Evolutionary conservation across 2,888 invertebrate species (phyloP), one percentile per base, ranked within the genome.

Genomic region (Neocrepidodera transversa): DNA sequence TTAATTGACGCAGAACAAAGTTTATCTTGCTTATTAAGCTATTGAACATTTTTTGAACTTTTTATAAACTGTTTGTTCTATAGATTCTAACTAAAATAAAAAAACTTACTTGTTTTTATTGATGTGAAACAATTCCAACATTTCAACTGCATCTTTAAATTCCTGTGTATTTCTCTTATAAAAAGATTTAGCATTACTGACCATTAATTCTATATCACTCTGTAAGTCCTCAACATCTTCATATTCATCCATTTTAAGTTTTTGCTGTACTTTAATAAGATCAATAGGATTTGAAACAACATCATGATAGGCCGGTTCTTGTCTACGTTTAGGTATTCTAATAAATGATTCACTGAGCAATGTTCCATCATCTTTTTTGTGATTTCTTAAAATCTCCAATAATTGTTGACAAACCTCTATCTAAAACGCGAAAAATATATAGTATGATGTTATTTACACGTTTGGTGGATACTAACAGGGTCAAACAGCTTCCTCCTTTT

Each of bases 221-320:
- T 93, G 88, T 62, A 99, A 82, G 74, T 96, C 95, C 23, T 96
- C 95, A 68, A 97, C 85, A 76, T 95, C 95, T 68, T 92, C 91
- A 79, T 99, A 99, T 53, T 97, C 96, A 71, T 98, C 97, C 0
- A 94, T 96, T 85, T 96, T 97, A 7, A 98, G 81, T 78, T 97
- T 98, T 76, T 97, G 97, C 78, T 97, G 97, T 2, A 99, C 95
- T 79, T 92, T 88, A 36, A 97, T 81, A 74, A 99, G 84, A 79
- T 99, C 98, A 75, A 99, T 98, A 1, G 98, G 98, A 76, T 93
- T 93, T 5, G 88, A 86, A 1, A 99, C 95, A 30, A 95, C 92
- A 81, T 94, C 93, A 79, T 94, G 93, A 76, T 95, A 94, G 54
- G 90, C 89, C 1, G 93, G 93, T 74, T 95, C 94, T 74, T 93